Base-by-base conservation (phyloP, 2,113 vertebrate species). In the Pao palembangensis region DNA sequence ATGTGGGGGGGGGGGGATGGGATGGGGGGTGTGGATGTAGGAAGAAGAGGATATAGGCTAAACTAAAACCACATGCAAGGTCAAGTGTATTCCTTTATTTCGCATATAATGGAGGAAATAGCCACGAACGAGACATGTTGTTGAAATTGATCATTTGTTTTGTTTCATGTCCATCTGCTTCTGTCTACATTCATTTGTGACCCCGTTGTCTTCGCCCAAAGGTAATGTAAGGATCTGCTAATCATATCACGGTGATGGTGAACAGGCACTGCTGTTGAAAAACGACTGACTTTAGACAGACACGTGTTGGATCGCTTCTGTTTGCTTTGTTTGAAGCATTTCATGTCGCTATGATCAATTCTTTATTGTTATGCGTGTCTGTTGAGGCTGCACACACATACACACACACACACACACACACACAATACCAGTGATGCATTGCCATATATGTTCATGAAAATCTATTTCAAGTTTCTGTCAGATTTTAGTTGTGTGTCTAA, bases 1-100 rank as follows among this genome's bases (percentile, higher is more conserved):
- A n/a, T n/a, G n/a, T n/a, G n/a, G n/a, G n/a, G n/a, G 63, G 14
- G 64, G 61, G 58, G 55, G 21, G 21, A 3, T 2, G 68, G 78
- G 60, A 57, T 48, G 38, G 60, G 11, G 61, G 61, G 55, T 50
- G 68, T 75, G 61, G 59, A 51, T 28, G 67, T 68, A 53, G 48
- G 51, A 64, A 58, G 0, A 17, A 54, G 64, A 79, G 84, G 80
- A 86, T 85, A 80, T 58, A 61, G 68, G n/a, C 28, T 63, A 81
- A 87, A 87, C 65, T 44, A 65, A 80, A 87, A 84, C 78, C 85
- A 88, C 67, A 75, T 84, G 79, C 67, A 80, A 80, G 85, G 79
- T 82, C 79, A 86, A 84, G 62, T 80, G 69, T 51, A 61, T 51
- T 58, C 53, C 71, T 74, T 82, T 70, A 78, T 81, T 52, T 73